Conservation (phyloP, 2,113 vertebrate species). For the Stictonetta naevosa region DNA sequence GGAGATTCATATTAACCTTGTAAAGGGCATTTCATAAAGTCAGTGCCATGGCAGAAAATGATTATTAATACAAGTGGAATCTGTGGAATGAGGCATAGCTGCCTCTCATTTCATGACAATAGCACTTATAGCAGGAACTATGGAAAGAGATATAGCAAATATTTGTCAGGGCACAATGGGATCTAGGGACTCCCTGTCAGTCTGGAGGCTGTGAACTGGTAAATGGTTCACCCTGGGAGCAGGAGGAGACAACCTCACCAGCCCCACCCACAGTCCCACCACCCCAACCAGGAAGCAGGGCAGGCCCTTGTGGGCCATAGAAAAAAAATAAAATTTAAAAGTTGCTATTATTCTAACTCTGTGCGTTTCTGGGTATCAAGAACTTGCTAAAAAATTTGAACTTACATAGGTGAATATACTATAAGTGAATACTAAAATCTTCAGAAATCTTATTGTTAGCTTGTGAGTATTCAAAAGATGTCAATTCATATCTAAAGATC, state of each 20-base stretch:
- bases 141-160: background rate
- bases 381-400: background rate
- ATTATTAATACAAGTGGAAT: background rate
- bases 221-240: accelerated
- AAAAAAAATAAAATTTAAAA: background rate
- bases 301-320: background rate
- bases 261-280: background rate
- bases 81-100: background rate
- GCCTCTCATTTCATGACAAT: background rate
- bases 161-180: background rate
- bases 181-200: background rate
- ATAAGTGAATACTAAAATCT: background rate
- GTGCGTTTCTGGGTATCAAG: background rate
- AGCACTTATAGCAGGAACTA: background rate
- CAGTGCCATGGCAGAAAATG: background rate
- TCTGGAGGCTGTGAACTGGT: background rate
- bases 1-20: conserved; percentile 59
- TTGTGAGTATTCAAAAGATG: background rate
- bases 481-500: background rate
- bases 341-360: background rate
- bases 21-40: conserved; percentile 58
- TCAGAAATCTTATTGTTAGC: background rate
- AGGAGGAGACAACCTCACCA: accelerated
- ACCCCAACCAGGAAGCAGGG: background rate
- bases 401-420: background rate